Base-by-base conservation (phyloP, 2,797 vertebrate genomes). In the Prionace glauca region DNA sequence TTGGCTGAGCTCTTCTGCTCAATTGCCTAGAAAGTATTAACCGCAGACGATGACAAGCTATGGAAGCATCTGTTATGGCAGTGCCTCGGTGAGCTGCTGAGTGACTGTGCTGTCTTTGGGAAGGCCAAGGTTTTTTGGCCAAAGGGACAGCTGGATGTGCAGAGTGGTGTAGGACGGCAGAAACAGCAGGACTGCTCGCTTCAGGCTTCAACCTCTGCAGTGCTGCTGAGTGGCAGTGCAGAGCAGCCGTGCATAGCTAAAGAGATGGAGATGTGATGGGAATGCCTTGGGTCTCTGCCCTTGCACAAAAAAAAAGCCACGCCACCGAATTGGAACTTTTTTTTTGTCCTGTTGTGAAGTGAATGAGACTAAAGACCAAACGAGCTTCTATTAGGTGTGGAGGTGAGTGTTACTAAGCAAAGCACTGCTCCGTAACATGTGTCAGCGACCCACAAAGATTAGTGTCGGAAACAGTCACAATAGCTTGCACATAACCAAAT, bases 221-320 rank as follows among this genome's bases (percentile, higher is more conserved):
- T 95, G 93, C 93, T 74, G 71, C 71, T 95, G 93, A 95, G 71
- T 74, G 41, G 45, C 93, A 95, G 69, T 65, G 93, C 93, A 95
- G 71, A 95, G 93, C 93, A 56, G 93, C 71, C 26, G 36, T 95
- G 93, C 93, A 94, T 72, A 72, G 93, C 93, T 72, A 94, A 94
- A 71, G 93, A 74, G 69, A 74, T 56, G 93, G 93, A 94, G 93
- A 94, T 94, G 93, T 94, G 93, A 94, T 71, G 93, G 69, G 93
- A 74, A 94, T 94, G 93, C 90, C 62, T 92, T 69, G 90, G 90
- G 90, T 69, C 90, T 92, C 90, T 92, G 62, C 65, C 90, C 90
- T 41, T 62, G 8, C 90, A 92, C n/a, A 41, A 24, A 92, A 69
- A 92, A 24, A 92, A 69, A 92, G 24, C n/a, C 62, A 69, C 8